These are phyloP conservation scores for Orchestia grillus DNA, from an alignment of 1,140 invertebrate genomes.

Conservation along the genomic window DNA sequence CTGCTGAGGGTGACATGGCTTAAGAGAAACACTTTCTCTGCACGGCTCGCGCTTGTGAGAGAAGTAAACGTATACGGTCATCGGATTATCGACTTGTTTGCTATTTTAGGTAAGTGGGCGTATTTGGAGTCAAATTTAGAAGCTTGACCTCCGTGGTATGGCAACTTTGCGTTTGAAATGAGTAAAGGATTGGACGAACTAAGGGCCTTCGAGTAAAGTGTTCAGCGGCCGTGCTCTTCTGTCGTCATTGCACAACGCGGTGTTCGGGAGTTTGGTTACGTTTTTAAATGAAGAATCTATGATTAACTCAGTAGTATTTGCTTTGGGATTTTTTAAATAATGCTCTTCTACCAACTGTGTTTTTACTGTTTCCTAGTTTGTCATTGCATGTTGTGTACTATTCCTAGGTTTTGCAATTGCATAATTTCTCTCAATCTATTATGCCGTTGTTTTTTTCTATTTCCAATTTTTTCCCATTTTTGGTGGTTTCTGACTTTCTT, in stretches of 20 bases:
- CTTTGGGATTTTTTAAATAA: no score
- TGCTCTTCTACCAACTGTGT: no score
- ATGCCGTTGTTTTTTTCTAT: no score
- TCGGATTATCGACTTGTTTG: background rate
- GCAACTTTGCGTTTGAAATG: background rate
- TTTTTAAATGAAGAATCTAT: background rate
- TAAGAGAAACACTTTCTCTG: background rate
- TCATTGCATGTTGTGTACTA: no score
- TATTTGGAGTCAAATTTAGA: background rate
- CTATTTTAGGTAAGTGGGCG: background rate
- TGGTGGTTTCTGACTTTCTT: no score
- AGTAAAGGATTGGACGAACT: background rate
- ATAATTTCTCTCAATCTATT: no score
- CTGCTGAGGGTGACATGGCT: no score
- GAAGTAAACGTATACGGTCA: background rate
- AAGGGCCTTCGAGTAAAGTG: background rate
- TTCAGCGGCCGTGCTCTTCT: background rate
- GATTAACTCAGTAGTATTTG: no score
- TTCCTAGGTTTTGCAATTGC: no score
- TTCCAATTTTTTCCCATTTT: no score
- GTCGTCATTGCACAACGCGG: background rate
- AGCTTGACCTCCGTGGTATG: background rate
- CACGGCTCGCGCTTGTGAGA: background rate
- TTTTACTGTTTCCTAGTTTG: no score
- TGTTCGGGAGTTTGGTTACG: background rate